These are phyloP conservation scores for Prosapia bicincta DNA, from an alignment of 2,888 invertebrate genomes.

Conservation along the genomic window DNA sequence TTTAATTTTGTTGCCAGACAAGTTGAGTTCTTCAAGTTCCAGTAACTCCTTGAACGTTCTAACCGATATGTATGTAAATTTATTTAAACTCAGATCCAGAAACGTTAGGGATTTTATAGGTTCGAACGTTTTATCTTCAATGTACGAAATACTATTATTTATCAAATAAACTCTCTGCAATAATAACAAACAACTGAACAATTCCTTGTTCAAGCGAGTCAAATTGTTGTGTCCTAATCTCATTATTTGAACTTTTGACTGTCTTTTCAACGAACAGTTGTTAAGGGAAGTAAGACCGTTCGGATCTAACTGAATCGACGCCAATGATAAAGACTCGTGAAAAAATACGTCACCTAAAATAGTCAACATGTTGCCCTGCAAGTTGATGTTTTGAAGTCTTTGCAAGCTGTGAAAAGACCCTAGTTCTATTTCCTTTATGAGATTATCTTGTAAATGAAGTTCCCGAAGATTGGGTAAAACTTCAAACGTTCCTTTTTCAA, in stretches of 20 bases:
- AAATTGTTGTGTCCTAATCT: conserved; percentile 81
- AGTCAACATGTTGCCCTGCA: conserved; percentile 75
- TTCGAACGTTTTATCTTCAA: conserved; percentile 77
- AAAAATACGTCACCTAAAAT: conserved; percentile 78
- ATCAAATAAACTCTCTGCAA: conserved; percentile 76
- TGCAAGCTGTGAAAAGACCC: conserved; percentile 72
- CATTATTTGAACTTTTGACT: conserved; percentile 70
- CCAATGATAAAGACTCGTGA: conserved; percentile 59
- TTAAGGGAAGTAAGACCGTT: conserved; percentile 56
- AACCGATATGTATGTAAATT: conserved; percentile 62
- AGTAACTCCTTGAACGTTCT: conserved; percentile 71
- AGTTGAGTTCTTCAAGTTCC: conserved; percentile 73
- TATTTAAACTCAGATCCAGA: conserved; percentile 75
- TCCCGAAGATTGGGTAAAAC: conserved; percentile 75
- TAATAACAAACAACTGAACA: conserved; percentile 72
- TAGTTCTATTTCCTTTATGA: conserved; percentile 74
- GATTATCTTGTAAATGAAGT: conserved; percentile 81
- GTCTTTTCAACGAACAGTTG: not conserved
- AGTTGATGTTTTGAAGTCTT: conserved; percentile 78
- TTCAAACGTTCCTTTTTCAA: conserved; percentile 69
- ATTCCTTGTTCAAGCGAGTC: conserved; percentile 62
- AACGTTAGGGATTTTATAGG: conserved; percentile 71
- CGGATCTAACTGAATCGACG: conserved; percentile 75
- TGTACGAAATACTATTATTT: conserved; percentile 74
- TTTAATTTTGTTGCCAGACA: conserved; percentile 68